These are phyloP conservation scores for Bryconaethiops microstoma DNA, from an alignment of 2,797 vertebrate genomes.

Conservation along the genomic window DNA sequence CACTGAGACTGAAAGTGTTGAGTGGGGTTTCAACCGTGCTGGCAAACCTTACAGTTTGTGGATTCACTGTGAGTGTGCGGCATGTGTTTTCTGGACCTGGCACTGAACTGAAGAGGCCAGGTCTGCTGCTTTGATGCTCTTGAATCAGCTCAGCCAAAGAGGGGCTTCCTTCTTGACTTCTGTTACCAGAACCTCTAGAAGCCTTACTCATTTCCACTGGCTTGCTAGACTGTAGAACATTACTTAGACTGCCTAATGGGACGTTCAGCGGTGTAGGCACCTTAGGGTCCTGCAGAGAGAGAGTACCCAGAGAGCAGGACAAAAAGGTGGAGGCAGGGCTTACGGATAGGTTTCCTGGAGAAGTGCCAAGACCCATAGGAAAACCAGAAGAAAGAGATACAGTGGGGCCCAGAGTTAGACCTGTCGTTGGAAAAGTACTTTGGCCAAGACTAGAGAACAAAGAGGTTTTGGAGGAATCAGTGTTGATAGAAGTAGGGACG, in stretches of 20 bases:
- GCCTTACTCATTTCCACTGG: slow-evolving; percentile 56
- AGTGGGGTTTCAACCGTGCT: slow-evolving; percentile 41
- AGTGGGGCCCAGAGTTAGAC: slow-evolving; percentile 47
- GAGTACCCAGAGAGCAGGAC: slow-evolving; percentile 50
- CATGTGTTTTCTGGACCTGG: slow-evolving; percentile 65
- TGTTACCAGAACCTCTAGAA: slow-evolving; percentile 58
- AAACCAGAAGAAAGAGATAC: slow-evolving; percentile 59
- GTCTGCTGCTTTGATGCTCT: slow-evolving; percentile 79
- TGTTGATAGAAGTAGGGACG: not conserved
- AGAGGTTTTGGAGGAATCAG: not conserved
- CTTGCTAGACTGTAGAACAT: slow-evolving; percentile 66
- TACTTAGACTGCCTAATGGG: slow-evolving; percentile 71
- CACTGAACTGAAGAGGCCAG: slow-evolving; percentile 64
- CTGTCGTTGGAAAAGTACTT: slow-evolving; percentile 45
- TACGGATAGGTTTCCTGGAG: slow-evolving; percentile 66
- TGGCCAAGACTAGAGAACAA: slow-evolving; percentile 36
- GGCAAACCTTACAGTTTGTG: not conserved
- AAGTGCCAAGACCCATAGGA: slow-evolving; percentile 60
- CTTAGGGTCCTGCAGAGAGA: slow-evolving; percentile 67
- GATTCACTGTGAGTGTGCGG: slow-evolving; percentile 35
- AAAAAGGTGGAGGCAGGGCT: slow-evolving; percentile 54
- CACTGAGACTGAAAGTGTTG: slow-evolving; percentile 14
- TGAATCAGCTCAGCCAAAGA: slow-evolving; percentile 89
- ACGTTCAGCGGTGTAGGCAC: slow-evolving; percentile 62
- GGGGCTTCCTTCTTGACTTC: slow-evolving; percentile 72